Conservation (phyloP, 2,888 invertebrate genomes). For the Agriotes lineatus region DNA sequence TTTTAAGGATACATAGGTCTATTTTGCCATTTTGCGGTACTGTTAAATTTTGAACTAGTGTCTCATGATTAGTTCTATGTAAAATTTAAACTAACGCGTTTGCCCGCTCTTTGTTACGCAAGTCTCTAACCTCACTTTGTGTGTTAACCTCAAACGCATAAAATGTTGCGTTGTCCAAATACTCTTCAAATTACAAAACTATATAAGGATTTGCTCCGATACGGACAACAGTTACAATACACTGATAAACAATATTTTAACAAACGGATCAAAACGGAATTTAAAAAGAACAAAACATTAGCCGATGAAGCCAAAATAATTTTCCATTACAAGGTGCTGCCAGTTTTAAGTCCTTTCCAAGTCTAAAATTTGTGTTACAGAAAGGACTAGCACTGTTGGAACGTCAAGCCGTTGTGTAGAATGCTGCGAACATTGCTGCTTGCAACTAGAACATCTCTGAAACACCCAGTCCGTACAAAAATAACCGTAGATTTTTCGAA, state of each 20-base stretch:
- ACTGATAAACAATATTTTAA: slow-evolving; percentile 85
- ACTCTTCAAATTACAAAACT: slow-evolving; percentile 74
- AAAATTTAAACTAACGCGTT: no score
- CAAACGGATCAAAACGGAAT: slow-evolving; percentile 78
- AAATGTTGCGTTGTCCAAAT: slow-evolving; percentile 21
- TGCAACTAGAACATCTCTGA: slow-evolving; percentile 15
- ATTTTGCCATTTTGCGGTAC: no score
- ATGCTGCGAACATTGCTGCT: slow-evolving; percentile 26
- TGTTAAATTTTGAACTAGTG: no score
- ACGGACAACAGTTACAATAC: slow-evolving; percentile 80
- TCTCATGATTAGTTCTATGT: no score
- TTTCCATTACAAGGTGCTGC: slow-evolving; percentile 75
- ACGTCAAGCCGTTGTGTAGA: slow-evolving; percentile 68
- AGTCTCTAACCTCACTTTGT: no score
- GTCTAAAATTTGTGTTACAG: slow-evolving; percentile 71
- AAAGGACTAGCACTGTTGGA: slow-evolving; percentile 76
- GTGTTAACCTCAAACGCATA: no score
- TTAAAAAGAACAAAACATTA: slow-evolving; percentile 75
- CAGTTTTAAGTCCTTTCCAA: slow-evolving; percentile 28
- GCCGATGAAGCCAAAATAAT: slow-evolving; percentile 68
- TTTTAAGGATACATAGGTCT: no score
- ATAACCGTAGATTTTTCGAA: slow-evolving; percentile 78
- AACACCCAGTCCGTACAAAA: slow-evolving; percentile 59
- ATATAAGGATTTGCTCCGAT: slow-evolving; percentile 84
- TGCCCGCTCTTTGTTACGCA: no score